phyloP scores from a whole-genome alignment of 2,888 invertebrate species.

The Dyspetes luteomarginatus region DNA sequence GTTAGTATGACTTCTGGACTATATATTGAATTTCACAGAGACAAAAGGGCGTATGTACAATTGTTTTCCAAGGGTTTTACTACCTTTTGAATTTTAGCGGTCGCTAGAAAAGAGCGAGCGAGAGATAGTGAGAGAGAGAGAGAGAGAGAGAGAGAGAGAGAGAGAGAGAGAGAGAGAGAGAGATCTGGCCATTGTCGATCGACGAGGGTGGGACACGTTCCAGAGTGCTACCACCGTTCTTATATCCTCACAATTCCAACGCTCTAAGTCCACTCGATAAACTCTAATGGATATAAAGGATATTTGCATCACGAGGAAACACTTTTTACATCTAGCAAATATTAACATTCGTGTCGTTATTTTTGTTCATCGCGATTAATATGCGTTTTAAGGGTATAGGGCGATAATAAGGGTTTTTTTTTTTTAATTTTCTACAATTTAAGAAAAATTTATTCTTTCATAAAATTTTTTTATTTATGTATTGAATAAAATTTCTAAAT shows the following conservation, averaged over 20 bases:
- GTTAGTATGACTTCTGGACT: conserved; percentile 15
- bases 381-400: too few relatives aligned
- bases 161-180: neutral
- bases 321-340: neutral
- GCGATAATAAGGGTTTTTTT: too few relatives aligned
- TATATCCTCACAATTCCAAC: neutral
- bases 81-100: neutral
- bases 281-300: neutral
- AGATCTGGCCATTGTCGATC: conserved; percentile 47
- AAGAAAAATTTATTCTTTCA: too few relatives aligned
- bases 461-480: too few relatives aligned
- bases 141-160: neutral
- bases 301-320: neutral
- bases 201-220: conserved; percentile 46
- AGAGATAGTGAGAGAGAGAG: neutral
- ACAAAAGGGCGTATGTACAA: neutral
- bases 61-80: neutral
- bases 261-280: conserved; percentile 7
- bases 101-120: too few relatives aligned
- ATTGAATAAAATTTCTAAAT: too few relatives aligned
- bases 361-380: too few relatives aligned
- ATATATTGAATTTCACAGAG: neutral
- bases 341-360: too few relatives aligned
- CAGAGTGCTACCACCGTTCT: neutral
- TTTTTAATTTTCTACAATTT: too few relatives aligned